phyloP scores from a whole-genome alignment of 2,888 invertebrate species.

The Drosophila koepferae region DNA sequence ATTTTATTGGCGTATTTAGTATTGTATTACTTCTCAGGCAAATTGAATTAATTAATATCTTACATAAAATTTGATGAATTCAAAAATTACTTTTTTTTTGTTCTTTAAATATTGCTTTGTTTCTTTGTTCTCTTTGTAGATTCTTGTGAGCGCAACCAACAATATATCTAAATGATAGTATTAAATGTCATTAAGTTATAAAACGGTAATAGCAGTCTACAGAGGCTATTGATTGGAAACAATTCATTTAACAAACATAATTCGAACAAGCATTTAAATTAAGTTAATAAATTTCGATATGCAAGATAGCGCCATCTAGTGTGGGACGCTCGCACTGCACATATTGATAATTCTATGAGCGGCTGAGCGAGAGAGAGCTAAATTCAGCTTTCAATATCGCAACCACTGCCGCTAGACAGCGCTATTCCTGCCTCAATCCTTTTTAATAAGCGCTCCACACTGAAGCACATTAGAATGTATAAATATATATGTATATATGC shows the following conservation, averaged over 20 bases:
- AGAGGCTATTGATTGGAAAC: constrained; percentile 30
- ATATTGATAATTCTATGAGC: too few relatives aligned
- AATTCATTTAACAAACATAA: constrained; percentile 35
- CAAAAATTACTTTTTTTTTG: neutral
- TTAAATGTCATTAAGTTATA: constrained; percentile 22
- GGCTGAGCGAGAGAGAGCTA: neutral
- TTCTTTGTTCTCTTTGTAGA: constrained; percentile 1
- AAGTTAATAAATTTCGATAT: constrained; percentile 3
- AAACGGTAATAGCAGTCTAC: constrained; percentile 20
- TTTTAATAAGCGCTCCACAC: constrained; percentile 3
- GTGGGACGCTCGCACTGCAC: neutral
- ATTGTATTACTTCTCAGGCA: constrained; percentile 22
- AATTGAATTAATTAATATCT: constrained; percentile 25
- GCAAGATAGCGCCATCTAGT: constrained; percentile 28
- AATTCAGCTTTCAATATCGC: neutral
- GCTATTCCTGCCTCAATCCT: constrained; percentile 1
- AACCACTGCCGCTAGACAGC: neutral
- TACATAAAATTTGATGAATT: constrained; percentile 11
- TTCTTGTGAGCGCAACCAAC: constrained; percentile 56
- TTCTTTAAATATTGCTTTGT: constrained; percentile 7
- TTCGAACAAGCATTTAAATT: constrained; percentile 26
- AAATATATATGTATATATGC: too few relatives aligned
- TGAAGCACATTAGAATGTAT: neutral
- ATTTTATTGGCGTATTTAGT: constrained; percentile 1
- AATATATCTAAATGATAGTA: constrained; percentile 65